Evolutionary conservation across 2,888 invertebrate species (phyloP).

Genomic region (Megamerina dolium): DNA sequence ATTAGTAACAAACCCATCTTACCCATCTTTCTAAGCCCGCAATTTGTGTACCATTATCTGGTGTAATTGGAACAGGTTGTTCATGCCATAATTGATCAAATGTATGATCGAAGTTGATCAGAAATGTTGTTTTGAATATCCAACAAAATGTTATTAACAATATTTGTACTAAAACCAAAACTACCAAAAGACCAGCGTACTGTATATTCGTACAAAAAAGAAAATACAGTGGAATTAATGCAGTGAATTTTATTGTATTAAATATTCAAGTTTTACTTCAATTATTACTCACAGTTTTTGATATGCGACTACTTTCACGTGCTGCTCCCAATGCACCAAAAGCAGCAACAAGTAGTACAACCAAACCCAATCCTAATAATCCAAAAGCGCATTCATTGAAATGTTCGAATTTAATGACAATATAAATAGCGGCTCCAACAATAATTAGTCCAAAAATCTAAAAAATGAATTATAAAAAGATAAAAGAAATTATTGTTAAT

Average conservation of each 20-base stretch:
- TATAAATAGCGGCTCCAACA: conserved; percentile 29
- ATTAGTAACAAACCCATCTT: conserved; percentile 16
- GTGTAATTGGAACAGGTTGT: conserved; percentile 37
- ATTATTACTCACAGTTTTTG: conserved; percentile 31
- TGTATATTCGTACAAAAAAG: no score
- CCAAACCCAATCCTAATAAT: conserved; percentile 30
- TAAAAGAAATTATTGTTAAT: no score
- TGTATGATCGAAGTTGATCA: conserved; percentile 37
- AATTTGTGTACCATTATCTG: conserved; percentile 37
- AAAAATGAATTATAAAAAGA: conserved; percentile 7
- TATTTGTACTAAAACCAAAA: conserved; percentile 33
- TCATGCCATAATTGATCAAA: conserved; percentile 38
- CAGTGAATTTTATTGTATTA: background rate
- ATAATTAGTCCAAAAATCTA: conserved; percentile 33
- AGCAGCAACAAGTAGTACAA: conserved; percentile 26
- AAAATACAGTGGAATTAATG: no score
- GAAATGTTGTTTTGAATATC: conserved; percentile 35
- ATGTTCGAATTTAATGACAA: conserved; percentile 31
- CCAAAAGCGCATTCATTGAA: conserved; percentile 33
- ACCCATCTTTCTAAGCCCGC: conserved; percentile 40
- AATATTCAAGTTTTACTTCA: no score
- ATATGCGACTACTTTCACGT: conserved; percentile 34
- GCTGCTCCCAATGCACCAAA: conserved; percentile 33
- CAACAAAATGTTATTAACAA: conserved; percentile 34
- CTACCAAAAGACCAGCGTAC: conserved; percentile 31